Evolutionary conservation across 2,113 vertebrate species (phyloP).

Genomic region (Prunella himalayana): DNA sequence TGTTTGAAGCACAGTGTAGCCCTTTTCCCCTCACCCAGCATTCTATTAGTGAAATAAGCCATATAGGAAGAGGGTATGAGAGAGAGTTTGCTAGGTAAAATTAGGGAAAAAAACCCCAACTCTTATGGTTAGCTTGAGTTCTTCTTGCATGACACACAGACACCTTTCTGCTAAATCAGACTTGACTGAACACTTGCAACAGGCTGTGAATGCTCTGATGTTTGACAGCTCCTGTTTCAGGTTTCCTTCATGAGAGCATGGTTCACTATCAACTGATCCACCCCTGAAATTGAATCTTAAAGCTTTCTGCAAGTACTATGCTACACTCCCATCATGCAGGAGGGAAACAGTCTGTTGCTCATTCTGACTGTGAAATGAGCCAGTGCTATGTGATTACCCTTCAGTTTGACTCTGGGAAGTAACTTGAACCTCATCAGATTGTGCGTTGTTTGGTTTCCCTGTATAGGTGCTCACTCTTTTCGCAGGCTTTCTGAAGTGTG

Average conservation of each 20-base stretch:
- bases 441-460: slow-evolving; percentile 19
- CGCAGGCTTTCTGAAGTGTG: slow-evolving; percentile 54
- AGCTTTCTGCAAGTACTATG: slow-evolving; percentile 49
- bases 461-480: neutral
- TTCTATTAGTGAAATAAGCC: neutral
- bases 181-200: slow-evolving; percentile 29
- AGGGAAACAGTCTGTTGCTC: slow-evolving; percentile 24
- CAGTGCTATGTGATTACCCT: slow-evolving; percentile 49
- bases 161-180: slow-evolving; percentile 9
- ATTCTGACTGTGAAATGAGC: slow-evolving; percentile 62
- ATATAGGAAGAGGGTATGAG: neutral
- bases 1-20: neutral
- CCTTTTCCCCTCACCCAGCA: neutral
- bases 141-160: neutral
- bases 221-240: slow-evolving; percentile 44
- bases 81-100: neutral
- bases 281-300: slow-evolving; percentile 54
- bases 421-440: slow-evolving; percentile 50
- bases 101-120: neutral
- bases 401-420: slow-evolving; percentile 38
- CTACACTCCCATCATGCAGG: slow-evolving; percentile 5
- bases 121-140: neutral
- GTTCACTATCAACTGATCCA: slow-evolving; percentile 28
- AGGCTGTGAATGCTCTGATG: slow-evolving; percentile 22
- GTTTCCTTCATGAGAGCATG: slow-evolving; percentile 1